Base-by-base conservation (phyloP, 2,888 invertebrate genomes). In the Gymnoscelis rufifasciata region DNA sequence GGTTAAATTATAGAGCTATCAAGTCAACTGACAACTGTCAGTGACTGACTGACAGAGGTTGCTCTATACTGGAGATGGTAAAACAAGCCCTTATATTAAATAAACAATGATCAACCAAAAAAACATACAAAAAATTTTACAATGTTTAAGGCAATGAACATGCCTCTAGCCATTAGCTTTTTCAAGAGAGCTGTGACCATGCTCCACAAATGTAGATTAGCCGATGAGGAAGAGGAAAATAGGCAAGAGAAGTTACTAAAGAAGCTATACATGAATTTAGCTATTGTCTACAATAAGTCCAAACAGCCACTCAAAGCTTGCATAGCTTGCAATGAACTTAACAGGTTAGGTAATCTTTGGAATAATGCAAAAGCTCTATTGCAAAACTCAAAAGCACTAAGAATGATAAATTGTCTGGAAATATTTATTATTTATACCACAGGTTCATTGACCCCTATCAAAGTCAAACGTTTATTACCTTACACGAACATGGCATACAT, bases 221-320 rank as follows among this genome's bases (percentile, higher is more conserved):
- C 90, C 24, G 87, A 93, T 72, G 92, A 92, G 23, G 75, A 88
- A 1, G 93, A 95, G 47, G 92, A 95, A 71, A 66, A 71, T 0
- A 80, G 89, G 53, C 91, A 93, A 64, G 90, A 91, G 45, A 86
- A 89, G 37, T 71, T 93, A 49, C 77, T 95, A 0, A 78, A 91
- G 7, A 93, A 91, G 56, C 71, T 95, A 0, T 93, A 93, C 59
- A 89, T 90, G 2, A 96, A 96, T 82, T 78, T 95, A 35, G 92
- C 93, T 6, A 79, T 95, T 29, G 93, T 93, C 63, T 92, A 92
- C 56, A 92, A 93, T 50, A 91, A 91, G 66, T 64, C 89, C 0
- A 89, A 91, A 24, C 83, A 90, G 51, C 92, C 93, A 0, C 78
- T 89, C 4, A 90, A 90, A 58, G 91, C 92, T 24, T 94, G 94